Evolutionary conservation across 2,888 invertebrate species (phyloP), one percentile per base, ranked within the genome.

Genomic region (Catotricha subobsoleta): DNA sequence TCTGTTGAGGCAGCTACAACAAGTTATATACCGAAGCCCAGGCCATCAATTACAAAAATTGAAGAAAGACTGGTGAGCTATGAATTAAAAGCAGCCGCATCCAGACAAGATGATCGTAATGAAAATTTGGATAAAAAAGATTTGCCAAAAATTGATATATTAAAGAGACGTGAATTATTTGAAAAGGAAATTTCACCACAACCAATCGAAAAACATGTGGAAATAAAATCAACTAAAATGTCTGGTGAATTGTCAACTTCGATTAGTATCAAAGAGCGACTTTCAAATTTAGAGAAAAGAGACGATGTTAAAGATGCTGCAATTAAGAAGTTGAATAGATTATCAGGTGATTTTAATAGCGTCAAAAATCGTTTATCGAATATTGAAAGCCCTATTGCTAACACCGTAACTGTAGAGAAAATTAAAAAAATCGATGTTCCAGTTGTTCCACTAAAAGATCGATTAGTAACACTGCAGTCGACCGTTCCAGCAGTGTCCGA

Each of bases 111-210:
- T 1, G 52, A 51, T 15, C 39, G 54, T 19, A 56, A 59, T 35
- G 44, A 49, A 2, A 52, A 52, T 5, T 29, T 20, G 3, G 43
- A 49, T 23, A 41, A 58, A 50, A 71, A 71, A 51, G 69, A 73
- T 52, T 63, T 77, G 45, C 77, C 80, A n/a, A 86, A 83, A 67
- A 79, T 84, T 19, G 76, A 84, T 56, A 78, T 87, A 48, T 71
- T 75, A 43, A 83, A 84, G 62, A 68, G 84, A 50, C 75, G 83
- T 51, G 83, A 83, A 59, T 71, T 87, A 45, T 87, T 87, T 52
- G 86, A 87, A 59, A 71, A 73, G 49, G 76, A 75, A 50, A 46
- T 45, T 21, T 16, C 6, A 10, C n/a, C 30, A 39, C 41, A 52
- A 51, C 8, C 47, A 43, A 36, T 42, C 45, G 19, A 51, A 44